These are phyloP conservation scores for Pristionchus entomophagus DNA, from an alignment of 2,888 invertebrate genomes.

Conservation along the genomic window DNA sequence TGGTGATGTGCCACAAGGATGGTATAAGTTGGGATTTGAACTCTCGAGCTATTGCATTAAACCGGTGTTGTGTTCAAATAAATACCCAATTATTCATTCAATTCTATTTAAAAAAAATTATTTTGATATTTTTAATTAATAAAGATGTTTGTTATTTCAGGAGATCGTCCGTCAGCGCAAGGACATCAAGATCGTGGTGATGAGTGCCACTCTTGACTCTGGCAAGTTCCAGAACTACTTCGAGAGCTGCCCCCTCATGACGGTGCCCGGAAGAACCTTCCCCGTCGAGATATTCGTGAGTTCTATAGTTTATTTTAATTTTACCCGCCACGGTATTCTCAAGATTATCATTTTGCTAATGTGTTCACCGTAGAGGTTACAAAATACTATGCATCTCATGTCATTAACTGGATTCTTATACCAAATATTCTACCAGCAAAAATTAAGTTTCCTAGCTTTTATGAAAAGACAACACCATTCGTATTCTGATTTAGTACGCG, in stretches of 20 bases:
- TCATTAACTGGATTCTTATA: no score
- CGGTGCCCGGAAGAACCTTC: slow-evolving; percentile 95
- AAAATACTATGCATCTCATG: no score
- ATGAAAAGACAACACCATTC: no score
- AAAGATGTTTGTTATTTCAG: slow-evolving; percentile 84
- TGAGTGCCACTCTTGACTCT: slow-evolving; percentile 99
- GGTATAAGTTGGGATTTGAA: no score
- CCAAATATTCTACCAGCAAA: no score
- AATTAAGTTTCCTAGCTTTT: no score
- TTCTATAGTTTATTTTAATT: slow-evolving; percentile 9
- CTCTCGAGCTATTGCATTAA: no score
- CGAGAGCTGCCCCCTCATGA: slow-evolving; percentile 97
- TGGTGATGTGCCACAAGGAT: no score
- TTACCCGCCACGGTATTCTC: background rate
- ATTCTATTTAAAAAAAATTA: background rate
- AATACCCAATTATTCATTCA: no score
- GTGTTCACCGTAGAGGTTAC: no score
- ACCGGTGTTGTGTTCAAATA: no score
- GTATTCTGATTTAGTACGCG: no score
- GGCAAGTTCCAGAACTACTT: slow-evolving; percentile 99
- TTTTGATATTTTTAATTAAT: background rate
- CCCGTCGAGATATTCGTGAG: slow-evolving; percentile 91
- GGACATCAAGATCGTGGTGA: slow-evolving; percentile 96
- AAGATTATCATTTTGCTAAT: background rate
- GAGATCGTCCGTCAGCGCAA: slow-evolving; percentile 93